Percentiles rank a stretch among this genome's conserved stretches.
Evolutionary conservation across 2,888 invertebrate genomes (phyloP).

Genomic region (Drosophila demipolita): DNA sequence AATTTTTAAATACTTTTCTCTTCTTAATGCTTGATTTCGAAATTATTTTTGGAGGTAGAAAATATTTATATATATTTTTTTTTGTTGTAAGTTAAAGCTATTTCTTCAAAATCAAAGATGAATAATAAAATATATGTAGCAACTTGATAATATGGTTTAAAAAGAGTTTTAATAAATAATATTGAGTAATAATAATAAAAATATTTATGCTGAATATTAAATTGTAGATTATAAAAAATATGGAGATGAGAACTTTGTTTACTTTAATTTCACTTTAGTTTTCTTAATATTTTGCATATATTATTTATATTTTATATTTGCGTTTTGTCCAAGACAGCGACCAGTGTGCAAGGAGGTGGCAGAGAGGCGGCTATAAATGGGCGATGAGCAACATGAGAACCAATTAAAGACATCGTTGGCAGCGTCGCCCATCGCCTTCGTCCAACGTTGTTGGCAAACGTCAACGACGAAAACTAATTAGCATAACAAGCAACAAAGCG

Average conservation of each 20-base stretch:
- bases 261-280: neutral
- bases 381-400: constrained; percentile 81
- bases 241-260: neutral
- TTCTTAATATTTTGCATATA: neutral
- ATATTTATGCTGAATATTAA: neutral
- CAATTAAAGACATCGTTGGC: constrained; percentile 82
- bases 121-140: neutral
- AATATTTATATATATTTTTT: neutral
- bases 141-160: neutral
- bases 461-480: constrained; percentile 83
- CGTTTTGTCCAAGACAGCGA: neutral
- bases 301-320: neutral
- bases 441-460: constrained; percentile 76
- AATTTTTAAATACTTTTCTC: neutral
- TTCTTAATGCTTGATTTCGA: neutral
- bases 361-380: constrained; percentile 4
- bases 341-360: neutral
- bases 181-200: neutral
- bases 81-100: neutral
- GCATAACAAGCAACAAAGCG: constrained; percentile 79
- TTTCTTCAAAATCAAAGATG: neutral
- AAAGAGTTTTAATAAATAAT: neutral
- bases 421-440: constrained; percentile 41
- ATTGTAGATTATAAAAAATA: neutral
- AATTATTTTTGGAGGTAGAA: neutral